Evolutionary conservation across 92 coral and sea anemone species (phyloP), one percentile per base, ranked within the genome.

Genomic region (Bergia sp.): DNA sequence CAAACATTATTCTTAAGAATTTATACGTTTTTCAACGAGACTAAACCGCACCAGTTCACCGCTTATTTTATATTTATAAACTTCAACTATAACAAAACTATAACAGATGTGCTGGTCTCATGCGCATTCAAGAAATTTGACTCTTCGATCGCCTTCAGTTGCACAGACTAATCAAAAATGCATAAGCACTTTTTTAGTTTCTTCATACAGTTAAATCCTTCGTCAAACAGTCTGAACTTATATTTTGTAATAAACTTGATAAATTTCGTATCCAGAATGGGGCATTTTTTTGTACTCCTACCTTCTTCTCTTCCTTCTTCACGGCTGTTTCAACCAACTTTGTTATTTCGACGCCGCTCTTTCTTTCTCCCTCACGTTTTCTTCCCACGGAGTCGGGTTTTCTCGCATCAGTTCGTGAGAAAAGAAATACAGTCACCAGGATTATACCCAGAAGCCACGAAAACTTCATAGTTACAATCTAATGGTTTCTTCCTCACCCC

Each of bases 361-460:
- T 61, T 15, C 15, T 55, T 42, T 36, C 15, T n/a, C 39, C 23
- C 76, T 7, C 15, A 5, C 85, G 85, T 61, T 53, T 80, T 80
- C 36, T 20, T 37, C 36, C 29, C 37, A 57, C 37, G 29, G 29
- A 29, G 37, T 20, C 45, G 42, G 16, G 21, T 38, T 57, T 80
- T 50, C 85, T 61, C 66, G 73, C 73, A 80, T 80, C 73, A 38
- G 42, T 40, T 80, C 18, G 72, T 11, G 69, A 57, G 69, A 55
- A 57, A n/a, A 80, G 72, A 37, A 37, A 37, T 29, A 57, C 29
- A 37, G 49, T 57, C 12, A 21, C 69, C 42, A 57, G 44, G 69
- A 80, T 5, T 16, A 38, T 5, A 50, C 44, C 37, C 37, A 80
- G 36, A 55, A 80, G 23, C 43, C 21, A 36, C 69, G 49, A 18